Base-by-base conservation (phyloP, 2,888 invertebrate genomes). In the Andrena camellia region DNA sequence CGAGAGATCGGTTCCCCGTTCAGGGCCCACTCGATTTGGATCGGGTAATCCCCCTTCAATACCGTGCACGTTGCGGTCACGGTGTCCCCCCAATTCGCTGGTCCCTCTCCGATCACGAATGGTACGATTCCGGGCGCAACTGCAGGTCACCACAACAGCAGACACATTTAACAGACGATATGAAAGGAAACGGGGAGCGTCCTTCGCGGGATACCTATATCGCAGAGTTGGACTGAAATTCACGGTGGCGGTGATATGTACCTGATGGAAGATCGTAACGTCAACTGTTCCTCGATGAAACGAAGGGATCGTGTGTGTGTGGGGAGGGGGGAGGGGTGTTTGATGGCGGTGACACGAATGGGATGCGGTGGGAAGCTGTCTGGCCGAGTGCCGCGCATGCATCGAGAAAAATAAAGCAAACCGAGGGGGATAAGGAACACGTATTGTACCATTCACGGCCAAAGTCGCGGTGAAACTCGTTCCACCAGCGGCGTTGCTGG, bases 81-180 rank as follows among this genome's bases (percentile, higher is more conserved):
- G 69, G 96, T 95, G 93, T 97, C 96, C 78, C 97, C 97, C 87
- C 96, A 96, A 93, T 96, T 96, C 66, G 96, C 95, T 26, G 96
- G 95, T 91, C 96, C 96, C 80, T 96, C 96, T 84, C 96, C 97
- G 91, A 97, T 97, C 85, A 95, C 93, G 92, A 97, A 97, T 84
- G 96, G 96, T 86, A 96, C 95, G 91, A 97, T 96, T 95, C 96
- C 96, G 85, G 97, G 97, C 91, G 96, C 95, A 94, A 97, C 97
- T 97, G 66, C n/a, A 35, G 70, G 33, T 69, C 42, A 63, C 6
- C 5, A 50, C 17, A 69, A 62, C 17, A 23, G 2, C 59, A 23
- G 5, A 48, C 31, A 60, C 35, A 26, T 59, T 64, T 66, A 6
- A 42, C 31, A 23, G 17, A 5, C 33, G 42, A 17, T 10, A 7